Evolutionary conservation across 2,797 vertebrate species (phyloP).

Genomic region (Adelosebastes latens): DNA sequence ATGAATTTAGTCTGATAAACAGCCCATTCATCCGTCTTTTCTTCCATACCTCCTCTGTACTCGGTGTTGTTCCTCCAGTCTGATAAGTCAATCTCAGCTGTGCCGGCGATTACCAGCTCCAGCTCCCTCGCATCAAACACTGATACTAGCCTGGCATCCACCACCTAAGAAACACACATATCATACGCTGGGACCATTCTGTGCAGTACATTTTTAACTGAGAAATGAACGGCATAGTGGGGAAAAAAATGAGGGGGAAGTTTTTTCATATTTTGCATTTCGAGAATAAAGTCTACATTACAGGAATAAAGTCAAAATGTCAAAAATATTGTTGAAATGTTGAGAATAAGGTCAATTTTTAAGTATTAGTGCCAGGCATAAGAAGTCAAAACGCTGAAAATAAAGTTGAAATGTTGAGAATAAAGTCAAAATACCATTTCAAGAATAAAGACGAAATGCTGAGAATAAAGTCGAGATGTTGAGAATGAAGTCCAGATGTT

Average conservation of each 20-base stretch:
- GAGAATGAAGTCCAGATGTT: no score
- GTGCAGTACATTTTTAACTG: no score
- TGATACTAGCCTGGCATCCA: slow-evolving; percentile 93
- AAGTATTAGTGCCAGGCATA: not conserved
- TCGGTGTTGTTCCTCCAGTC: slow-evolving; percentile 97
- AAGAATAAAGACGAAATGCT: no score
- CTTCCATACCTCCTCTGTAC: slow-evolving; percentile 91
- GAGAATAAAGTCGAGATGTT: no score
- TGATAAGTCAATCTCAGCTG: slow-evolving; percentile 93
- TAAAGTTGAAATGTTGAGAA: no score
- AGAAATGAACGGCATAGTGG: no score
- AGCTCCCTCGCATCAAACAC: slow-evolving; percentile 96
- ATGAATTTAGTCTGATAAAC: not conserved
- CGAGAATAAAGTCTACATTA: no score
- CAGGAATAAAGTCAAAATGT: not conserved
- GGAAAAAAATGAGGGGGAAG: not conserved
- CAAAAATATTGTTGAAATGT: no score
- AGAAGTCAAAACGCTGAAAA: not conserved
- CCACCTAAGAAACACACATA: slow-evolving; percentile 83
- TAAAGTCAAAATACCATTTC: no score
- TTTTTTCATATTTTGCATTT: no score
- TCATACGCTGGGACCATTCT: no score
- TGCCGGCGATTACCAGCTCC: slow-evolving; percentile 96
- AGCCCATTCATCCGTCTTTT: not conserved
- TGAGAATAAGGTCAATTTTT: not conserved